Base-by-base conservation (phyloP, 2,113 vertebrate genomes). In the Anser cygnoides region DNA sequence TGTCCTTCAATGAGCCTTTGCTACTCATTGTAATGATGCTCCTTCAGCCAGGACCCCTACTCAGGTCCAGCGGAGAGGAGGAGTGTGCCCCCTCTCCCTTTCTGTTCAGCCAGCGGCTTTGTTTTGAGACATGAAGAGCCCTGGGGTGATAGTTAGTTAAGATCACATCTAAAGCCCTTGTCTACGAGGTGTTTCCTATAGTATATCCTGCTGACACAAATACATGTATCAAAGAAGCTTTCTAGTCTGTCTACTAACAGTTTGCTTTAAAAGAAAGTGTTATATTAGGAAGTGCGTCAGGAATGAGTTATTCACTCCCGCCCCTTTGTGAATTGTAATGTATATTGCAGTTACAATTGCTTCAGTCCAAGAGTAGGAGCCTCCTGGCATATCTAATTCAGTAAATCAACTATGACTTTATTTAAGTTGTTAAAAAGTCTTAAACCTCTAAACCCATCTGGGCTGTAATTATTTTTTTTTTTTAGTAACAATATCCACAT, bases 11-110 rank as follows among this genome's bases (percentile, higher is more conserved):
- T 0, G 3, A 81, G n/a, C 11, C 5, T 90, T 75, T 87, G 25
- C 44, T 71, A 39, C 4, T 14, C 13, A 7, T 3, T 5, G 29
- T 25, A 26, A 6, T n/a, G 29, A 4, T 85, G 62, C 5, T 37
- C 5, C 29, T 62, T 57, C 58, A 78, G 37, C 5, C 0, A 6
- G 10, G 62, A 59, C 14, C 13, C 12, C 63, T 54, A 19, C 29
- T 39, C 23, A 49, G 29, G 7, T 78, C 13, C n/a, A 33, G 35
- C 0, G 0, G 29, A 54, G 21, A 80, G 71, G 9, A 78, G 65
- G 35, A 22, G 6, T 16, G n/a, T 13, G 58, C 17, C 10, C 37
- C 52, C 1, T 0, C 37, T 59, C 22, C n/a, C 1, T 0, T 49
- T 46, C 54, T 1, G 0, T 55, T 82, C 66, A 65, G 29, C 61